Base-by-base conservation (phyloP, 92 coral and sea anemone species). In the Porites lobata region DNA sequence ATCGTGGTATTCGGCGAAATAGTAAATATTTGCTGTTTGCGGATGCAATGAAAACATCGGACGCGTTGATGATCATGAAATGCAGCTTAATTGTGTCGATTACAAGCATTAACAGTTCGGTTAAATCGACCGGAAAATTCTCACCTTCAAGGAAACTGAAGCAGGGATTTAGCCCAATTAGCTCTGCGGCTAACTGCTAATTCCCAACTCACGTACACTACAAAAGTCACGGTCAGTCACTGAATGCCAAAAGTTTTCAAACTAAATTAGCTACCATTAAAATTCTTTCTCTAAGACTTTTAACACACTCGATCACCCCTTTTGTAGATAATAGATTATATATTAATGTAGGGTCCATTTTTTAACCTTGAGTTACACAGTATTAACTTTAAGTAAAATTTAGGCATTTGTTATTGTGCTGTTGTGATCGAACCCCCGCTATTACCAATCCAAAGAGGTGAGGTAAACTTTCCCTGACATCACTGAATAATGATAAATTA, bases 1-100 rank as follows among this genome's bases (percentile, higher is more conserved):
- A 82, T 82, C 4, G 65, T 54, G 78, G 86, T 82, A 82, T 82
- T 82, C 86, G 47, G 43, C 50, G 50, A 57, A 21, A 7, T 19
- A 29, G 65, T 53, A 82, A 82, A 82, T 82, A 82, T 82, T 82
- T 80, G 75, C 24, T 21, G 43, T 20, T 10, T 10, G 15, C 18
- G 17, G 20, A 43, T 4, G 14, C 14, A 69, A 32, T 9, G 1
- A 29, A 69, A 69, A 32, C 7, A 29, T 1, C 20, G 24, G 38
- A 22, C 4, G 51, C 21, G 19, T 50, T 56, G 14, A 56, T 56
- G 14, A 29, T 17, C 8, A 38, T 53, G 85, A 54, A 81, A 54
- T 7, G 43, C 11, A 17, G 62, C 29, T 53, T 15, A 68, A 10
- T 20, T 54, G 59, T 6, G 15, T 19, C 69, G 58, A 71, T 69